These are phyloP conservation scores for Salpingus planirostris DNA, from an alignment of 2,888 invertebrate genomes.

Conservation along the genomic window DNA sequence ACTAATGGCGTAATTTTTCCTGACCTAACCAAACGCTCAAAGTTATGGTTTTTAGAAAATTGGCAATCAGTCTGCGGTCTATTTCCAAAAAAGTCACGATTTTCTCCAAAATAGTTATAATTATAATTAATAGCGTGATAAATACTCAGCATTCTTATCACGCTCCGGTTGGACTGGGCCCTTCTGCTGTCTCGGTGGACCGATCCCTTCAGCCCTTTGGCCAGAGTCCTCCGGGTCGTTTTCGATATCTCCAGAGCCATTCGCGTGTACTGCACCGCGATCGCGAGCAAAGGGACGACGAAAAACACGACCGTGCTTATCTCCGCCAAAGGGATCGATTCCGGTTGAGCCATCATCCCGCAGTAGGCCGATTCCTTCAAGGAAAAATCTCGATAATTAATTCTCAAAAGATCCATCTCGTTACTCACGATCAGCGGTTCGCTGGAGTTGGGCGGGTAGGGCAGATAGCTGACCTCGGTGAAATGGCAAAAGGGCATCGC, in stretches of 20 bases:
- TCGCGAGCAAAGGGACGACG: constrained; percentile 60
- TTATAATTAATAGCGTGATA: no score
- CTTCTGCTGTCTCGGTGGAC: constrained; percentile 57
- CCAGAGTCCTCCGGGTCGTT: constrained; percentile 42
- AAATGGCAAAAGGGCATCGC: constrained; percentile 71
- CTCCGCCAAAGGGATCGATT: constrained; percentile 65
- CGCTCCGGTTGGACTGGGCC: constrained; percentile 61
- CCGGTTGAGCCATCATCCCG: constrained; percentile 55
- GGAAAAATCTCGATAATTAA: no score
- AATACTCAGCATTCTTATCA: constrained; percentile 75
- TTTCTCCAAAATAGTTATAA: no score
- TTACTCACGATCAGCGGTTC: constrained; percentile 4
- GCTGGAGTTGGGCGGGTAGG: constrained; percentile 52
- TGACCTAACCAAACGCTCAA: no score
- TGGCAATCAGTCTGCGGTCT: no score
- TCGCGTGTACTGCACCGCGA: constrained; percentile 67
- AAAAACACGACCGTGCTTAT: constrained; percentile 77
- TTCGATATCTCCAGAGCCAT: constrained; percentile 62
- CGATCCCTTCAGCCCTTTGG: constrained; percentile 50
- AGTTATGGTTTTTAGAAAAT: no score
- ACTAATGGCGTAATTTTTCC: no score
- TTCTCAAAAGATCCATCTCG: no score
- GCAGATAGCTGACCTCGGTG: constrained; percentile 64
- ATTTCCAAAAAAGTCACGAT: no score
- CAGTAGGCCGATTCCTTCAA: constrained; percentile 75